A percentile compares a stretch with the other conserved stretches of the same genome.
Conservation (phyloP, 2,888 invertebrate species). For the Pyrrhosoma nymphula region DNA sequence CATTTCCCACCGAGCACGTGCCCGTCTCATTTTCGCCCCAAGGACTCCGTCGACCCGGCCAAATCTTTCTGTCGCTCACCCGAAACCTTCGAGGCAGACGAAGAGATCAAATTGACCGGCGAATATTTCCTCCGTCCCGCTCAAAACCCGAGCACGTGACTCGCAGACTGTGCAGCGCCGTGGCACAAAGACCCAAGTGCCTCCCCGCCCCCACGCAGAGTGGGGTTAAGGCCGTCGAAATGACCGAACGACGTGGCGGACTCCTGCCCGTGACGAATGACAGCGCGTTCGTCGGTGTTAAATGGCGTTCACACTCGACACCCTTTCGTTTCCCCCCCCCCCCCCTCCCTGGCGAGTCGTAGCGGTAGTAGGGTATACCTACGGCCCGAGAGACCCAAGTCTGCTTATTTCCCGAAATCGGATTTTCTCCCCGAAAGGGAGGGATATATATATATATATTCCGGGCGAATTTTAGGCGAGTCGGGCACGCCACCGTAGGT, state of each 20-base stretch:
- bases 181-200: too few relatives aligned
- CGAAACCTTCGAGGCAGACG: too few relatives aligned
- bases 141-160: conserved; percentile 55
- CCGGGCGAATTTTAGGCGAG: neutral
- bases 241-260: neutral
- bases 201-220: neutral
- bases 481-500: neutral
- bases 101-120: conserved; percentile 37
- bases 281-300: conserved; percentile 17
- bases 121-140: conserved; percentile 12
- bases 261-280: conserved; percentile 39
- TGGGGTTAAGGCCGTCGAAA: neutral
- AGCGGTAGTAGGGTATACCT: neutral
- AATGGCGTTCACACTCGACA: conserved; percentile 23
- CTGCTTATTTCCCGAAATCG: conserved; percentile 58
- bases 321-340: neutral
- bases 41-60: neutral
- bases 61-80: neutral
- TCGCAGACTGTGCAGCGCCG: too few relatives aligned
- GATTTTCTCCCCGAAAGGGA: conserved; percentile 9
- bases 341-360: too few relatives aligned
- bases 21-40: conserved; percentile 48
- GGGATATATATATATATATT: neutral
- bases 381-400: conserved; percentile 26
- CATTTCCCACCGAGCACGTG: conserved; percentile 40